phyloP scores from a whole-genome alignment of 2,113 vertebrate genomes.

The Ophiodon elongatus region DNA sequence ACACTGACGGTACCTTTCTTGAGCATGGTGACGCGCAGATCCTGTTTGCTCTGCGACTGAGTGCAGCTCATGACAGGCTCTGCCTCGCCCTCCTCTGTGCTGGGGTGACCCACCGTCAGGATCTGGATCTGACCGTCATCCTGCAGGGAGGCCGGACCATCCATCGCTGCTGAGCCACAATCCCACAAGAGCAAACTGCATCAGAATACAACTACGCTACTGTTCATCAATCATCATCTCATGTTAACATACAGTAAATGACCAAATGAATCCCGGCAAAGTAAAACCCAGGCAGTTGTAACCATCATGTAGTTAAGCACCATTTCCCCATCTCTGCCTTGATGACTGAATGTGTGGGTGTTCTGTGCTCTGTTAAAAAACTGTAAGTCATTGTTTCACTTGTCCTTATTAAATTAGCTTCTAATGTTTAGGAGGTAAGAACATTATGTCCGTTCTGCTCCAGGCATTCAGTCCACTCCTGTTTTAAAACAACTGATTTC shows the following conservation, averaged over 20 bases:
- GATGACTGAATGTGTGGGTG: slow-evolving; percentile 8
- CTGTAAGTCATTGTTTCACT: slow-evolving; percentile 2
- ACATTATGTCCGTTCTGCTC: slow-evolving; percentile 48
- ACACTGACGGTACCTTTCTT: slow-evolving; percentile 92
- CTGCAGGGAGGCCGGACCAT: slow-evolving; percentile 90
- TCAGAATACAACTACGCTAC: slow-evolving; percentile 15
- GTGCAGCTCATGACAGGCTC: slow-evolving; percentile 87
- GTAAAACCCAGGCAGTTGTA: not conserved
- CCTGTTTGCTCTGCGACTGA: slow-evolving; percentile 90
- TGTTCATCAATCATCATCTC: not conserved
- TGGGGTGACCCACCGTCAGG: slow-evolving; percentile 88
- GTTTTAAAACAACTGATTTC: slow-evolving; percentile 18
- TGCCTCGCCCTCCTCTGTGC: slow-evolving; percentile 86
- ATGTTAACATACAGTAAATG: not conserved
- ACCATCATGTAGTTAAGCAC: not conserved
- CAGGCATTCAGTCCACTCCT: slow-evolving; percentile 14
- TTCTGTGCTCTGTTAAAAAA: slow-evolving; percentile 12
- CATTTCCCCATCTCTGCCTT: not conserved
- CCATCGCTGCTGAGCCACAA: slow-evolving; percentile 86
- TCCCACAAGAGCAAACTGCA: slow-evolving; percentile 53
- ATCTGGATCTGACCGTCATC: slow-evolving; percentile 93
- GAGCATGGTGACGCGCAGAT: slow-evolving; percentile 94
- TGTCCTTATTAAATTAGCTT: slow-evolving; percentile 54
- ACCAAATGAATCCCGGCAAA: not conserved
- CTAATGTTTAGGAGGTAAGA: slow-evolving; percentile 24